phyloP scores from a whole-genome alignment of 2,113 vertebrate genomes.

The Psophia crepitans region DNA sequence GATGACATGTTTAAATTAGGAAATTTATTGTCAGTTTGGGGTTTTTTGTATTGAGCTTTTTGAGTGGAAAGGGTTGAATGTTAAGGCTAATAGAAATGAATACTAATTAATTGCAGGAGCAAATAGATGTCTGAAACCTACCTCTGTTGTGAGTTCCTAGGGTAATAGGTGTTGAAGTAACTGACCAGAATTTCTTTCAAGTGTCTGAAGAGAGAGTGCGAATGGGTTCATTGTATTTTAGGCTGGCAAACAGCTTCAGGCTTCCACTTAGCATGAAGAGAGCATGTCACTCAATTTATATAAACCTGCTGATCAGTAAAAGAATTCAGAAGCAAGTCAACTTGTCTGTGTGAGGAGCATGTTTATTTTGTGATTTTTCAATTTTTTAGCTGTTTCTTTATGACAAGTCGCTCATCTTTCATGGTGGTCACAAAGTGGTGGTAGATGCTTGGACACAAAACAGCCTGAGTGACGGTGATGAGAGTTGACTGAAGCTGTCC shows the following conservation, averaged over 20 bases:
- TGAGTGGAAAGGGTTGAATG: not conserved
- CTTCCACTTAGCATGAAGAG: not conserved
- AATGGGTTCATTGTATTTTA: not conserved
- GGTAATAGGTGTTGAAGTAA: not conserved
- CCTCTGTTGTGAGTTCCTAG: not conserved
- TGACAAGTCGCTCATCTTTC: constrained; percentile 42
- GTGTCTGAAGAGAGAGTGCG: not conserved
- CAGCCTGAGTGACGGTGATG: not conserved
- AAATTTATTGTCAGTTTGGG: not conserved
- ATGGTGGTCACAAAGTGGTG: constrained; percentile 64
- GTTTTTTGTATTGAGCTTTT: not conserved
- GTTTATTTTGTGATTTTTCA: not conserved
- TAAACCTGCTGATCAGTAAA: constrained; percentile 2
- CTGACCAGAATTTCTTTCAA: not conserved
- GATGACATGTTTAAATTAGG: not conserved
- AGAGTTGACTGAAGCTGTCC: not conserved
- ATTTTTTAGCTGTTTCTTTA: not conserved
- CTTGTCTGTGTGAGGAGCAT: not conserved
- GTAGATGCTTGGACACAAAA: constrained; percentile 42
- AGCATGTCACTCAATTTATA: not conserved
- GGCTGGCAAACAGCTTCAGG: not conserved
- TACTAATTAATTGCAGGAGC: not conserved
- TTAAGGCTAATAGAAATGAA: not conserved
- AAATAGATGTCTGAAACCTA: not conserved
- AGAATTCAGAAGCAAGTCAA: not conserved